phyloP scores from a whole-genome alignment of 2,113 vertebrate species.

The chimpanzee (Pan troglodytes) region DNA sequence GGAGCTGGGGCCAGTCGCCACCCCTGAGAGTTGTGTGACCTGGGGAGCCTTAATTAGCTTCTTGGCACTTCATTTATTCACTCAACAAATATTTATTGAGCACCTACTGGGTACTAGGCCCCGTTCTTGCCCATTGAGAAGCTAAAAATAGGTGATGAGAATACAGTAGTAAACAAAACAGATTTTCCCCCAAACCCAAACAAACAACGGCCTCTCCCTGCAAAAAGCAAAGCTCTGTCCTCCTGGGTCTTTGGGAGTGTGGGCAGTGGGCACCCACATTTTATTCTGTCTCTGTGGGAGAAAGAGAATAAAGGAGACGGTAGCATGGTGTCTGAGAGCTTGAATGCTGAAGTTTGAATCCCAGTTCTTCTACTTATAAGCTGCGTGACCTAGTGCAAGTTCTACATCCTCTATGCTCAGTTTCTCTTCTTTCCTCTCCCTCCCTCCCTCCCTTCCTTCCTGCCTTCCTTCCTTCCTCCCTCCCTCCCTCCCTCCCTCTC shows the following conservation, averaged over 20 bases:
- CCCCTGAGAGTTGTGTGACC: rapidly evolving
- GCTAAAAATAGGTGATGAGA: background rate
- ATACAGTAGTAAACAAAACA: background rate
- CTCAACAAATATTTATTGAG: background rate
- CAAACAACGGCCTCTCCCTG: background rate
- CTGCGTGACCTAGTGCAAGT: rapidly evolving
- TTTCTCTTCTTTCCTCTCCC: background rate
- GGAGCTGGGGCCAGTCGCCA: background rate
- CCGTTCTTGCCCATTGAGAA: background rate
- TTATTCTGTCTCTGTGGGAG: background rate
- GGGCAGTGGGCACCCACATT: no score
- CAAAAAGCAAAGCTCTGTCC: background rate
- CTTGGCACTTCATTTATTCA: background rate
- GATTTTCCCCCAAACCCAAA: background rate
- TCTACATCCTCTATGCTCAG: background rate
- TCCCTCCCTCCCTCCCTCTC: rapidly evolving
- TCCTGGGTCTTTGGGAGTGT: background rate
- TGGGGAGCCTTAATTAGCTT: rapidly evolving
- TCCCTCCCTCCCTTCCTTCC: rapidly evolving
- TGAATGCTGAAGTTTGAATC: background rate
- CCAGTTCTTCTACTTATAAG: background rate
- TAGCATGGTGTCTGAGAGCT: rapidly evolving
- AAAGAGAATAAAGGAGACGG: rapidly evolving
- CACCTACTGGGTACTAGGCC: background rate
- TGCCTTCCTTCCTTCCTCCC: rapidly evolving